phyloP scores from a whole-genome alignment of 1,140 invertebrate species.

The Spodoptera frugiperda region DNA sequence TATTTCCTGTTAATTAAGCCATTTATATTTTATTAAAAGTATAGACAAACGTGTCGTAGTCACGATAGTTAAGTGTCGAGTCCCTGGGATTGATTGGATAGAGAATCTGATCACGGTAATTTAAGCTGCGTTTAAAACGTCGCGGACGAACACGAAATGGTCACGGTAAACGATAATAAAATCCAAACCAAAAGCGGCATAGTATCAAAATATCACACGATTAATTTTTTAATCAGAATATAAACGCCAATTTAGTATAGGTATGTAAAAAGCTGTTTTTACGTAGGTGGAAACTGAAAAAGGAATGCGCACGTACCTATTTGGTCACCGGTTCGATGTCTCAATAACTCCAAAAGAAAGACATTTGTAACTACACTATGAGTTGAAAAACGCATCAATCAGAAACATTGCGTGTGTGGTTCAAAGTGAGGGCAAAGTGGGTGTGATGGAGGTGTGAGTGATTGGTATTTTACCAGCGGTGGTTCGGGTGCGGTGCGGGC shows the following conservation, averaged over 20 bases:
- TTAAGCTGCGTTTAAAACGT: background rate
- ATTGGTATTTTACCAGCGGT: constrained; percentile 65
- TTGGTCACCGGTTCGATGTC: constrained; percentile 46
- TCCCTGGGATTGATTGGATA: constrained; percentile 9
- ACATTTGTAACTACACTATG: constrained; percentile 34
- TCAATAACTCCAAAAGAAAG: constrained; percentile 26
- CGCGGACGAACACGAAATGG: background rate
- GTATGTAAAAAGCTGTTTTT: constrained; percentile 47
- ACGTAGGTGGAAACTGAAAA: constrained; percentile 67
- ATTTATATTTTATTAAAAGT: too few relatives aligned
- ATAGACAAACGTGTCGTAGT: too few relatives aligned
- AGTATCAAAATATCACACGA: constrained; percentile 18
- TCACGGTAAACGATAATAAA: constrained; percentile 18
- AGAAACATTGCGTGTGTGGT: background rate
- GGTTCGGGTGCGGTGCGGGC: constrained; percentile 50
- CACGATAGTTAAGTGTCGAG: background rate
- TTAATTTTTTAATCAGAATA: constrained; percentile 25
- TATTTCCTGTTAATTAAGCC: too few relatives aligned
- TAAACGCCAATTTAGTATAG: background rate
- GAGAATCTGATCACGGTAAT: constrained; percentile 14
- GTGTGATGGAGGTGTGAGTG: constrained; percentile 44
- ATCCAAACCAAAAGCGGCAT: background rate
- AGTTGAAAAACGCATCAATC: constrained; percentile 17
- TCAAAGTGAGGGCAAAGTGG: constrained; percentile 13
- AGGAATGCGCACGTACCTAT: constrained; percentile 57